phyloP scores from a whole-genome alignment of 2,888 invertebrate genomes.

The Blastobasis adustella region DNA sequence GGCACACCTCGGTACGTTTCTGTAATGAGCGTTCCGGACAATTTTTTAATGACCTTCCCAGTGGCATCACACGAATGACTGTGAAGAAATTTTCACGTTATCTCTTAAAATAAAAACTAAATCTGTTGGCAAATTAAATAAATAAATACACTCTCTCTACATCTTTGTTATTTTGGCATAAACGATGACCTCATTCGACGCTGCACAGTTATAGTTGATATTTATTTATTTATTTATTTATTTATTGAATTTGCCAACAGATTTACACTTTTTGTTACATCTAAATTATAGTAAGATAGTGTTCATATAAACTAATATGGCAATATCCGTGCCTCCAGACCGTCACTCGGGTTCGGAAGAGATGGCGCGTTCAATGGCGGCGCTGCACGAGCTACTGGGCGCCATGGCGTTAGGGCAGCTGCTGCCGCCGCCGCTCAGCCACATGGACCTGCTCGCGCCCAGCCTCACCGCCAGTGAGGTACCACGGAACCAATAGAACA shows the following conservation, averaged over 20 bases:
- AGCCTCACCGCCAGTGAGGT: constrained; percentile 84
- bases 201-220: not conserved
- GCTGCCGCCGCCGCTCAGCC: constrained; percentile 86
- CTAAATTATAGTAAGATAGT: no score
- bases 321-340: constrained; percentile 25
- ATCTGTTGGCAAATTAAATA: no score
- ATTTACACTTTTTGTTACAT: no score
- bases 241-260: no score
- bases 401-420: constrained; percentile 90
- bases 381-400: constrained; percentile 79
- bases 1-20: constrained; percentile 34
- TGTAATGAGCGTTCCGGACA: not conserved
- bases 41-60: not conserved
- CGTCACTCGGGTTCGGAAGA: constrained; percentile 45
- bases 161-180: not conserved
- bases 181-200: not conserved
- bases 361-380: constrained; percentile 46
- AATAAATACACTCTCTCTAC: no score
- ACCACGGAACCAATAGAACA: constrained; percentile 9
- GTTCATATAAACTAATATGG: not conserved
- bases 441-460: constrained; percentile 84
- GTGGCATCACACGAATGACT: no score
- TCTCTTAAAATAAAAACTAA: no score
- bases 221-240: not conserved
- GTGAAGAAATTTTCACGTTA: no score